Percentiles rank a stretch among this genome's conserved stretches.
Conservation (phyloP, 2,113 vertebrate species). For the Panthera leo region DNA sequence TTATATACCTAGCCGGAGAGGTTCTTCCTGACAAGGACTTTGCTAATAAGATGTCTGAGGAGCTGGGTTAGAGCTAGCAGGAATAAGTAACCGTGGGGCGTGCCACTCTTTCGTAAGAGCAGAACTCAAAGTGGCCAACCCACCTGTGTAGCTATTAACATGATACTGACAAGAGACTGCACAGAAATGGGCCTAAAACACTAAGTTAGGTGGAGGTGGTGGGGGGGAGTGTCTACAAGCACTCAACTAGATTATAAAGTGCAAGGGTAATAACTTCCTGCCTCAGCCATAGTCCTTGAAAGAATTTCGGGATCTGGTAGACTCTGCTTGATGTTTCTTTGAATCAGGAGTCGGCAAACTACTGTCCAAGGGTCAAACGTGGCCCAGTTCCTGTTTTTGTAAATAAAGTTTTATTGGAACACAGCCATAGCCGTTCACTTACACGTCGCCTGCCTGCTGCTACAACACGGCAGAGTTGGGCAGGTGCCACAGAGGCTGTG, state of each 20-base stretch:
- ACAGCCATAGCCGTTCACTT: neutral
- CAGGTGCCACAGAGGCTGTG: neutral
- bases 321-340: neutral
- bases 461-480: too few relatives aligned
- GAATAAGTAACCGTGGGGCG: neutral
- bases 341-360: neutral
- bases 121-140: neutral
- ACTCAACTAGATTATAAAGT: neutral
- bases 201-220: neutral
- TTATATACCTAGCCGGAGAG: neutral
- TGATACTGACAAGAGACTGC: neutral
- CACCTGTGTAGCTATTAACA: neutral
- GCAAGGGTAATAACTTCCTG: neutral
- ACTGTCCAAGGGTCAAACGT: neutral
- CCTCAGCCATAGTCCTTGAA: neutral
- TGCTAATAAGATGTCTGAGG: neutral
- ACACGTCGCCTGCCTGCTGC: neutral
- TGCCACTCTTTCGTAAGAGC: neutral
- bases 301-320: neutral
- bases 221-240: neutral
- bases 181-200: neutral
- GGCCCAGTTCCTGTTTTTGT: neutral
- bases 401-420: slow-evolving; percentile 33
- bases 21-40: neutral
- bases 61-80: neutral